These are phyloP conservation scores for Helleia helle DNA, from an alignment of 2,888 invertebrate genomes.

Conservation along the genomic window DNA sequence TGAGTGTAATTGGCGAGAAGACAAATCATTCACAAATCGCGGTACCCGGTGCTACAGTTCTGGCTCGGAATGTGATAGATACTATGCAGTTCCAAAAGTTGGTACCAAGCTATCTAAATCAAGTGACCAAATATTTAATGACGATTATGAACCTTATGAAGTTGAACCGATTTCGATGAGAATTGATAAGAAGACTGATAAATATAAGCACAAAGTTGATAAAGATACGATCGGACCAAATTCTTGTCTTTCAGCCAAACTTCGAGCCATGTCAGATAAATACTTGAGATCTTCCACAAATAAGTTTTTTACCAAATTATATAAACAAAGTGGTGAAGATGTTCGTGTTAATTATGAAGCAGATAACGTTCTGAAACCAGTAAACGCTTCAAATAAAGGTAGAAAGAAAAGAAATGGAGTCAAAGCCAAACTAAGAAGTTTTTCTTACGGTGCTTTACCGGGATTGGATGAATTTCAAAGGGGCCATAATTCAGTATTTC, in stretches of 20 bases:
- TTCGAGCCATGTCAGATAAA: slow-evolving; percentile 82
- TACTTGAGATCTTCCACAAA: slow-evolving; percentile 81
- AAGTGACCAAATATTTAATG: slow-evolving; percentile 71
- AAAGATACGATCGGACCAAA: slow-evolving; percentile 68
- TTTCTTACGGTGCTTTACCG: slow-evolving; percentile 83
- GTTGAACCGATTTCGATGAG: slow-evolving; percentile 38
- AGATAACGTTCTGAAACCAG: slow-evolving; percentile 44
- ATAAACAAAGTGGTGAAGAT: slow-evolving; percentile 61
- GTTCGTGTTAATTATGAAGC: slow-evolving; percentile 36
- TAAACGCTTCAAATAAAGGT: slow-evolving; percentile 42
- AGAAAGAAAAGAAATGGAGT: slow-evolving; percentile 57
- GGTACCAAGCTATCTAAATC: slow-evolving; percentile 63
- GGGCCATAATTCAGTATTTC: slow-evolving; percentile 75
- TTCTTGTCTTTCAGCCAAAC: slow-evolving; percentile 79
- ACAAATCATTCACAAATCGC: slow-evolving; percentile 51
- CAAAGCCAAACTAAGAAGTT: slow-evolving; percentile 77
- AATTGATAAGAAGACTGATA: slow-evolving; percentile 66
- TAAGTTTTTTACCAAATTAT: slow-evolving; percentile 79
- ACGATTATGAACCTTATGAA: slow-evolving; percentile 58
- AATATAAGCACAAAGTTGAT: slow-evolving; percentile 53
- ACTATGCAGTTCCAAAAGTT: slow-evolving; percentile 59
- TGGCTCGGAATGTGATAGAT: slow-evolving; percentile 66
- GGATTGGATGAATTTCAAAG: slow-evolving; percentile 81
- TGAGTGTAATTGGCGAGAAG: slow-evolving; percentile 53
- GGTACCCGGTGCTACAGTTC: slow-evolving; percentile 66